Base-by-base conservation (phyloP, 2,797 vertebrate genomes). In the Geotrypetes seraphini region DNA sequence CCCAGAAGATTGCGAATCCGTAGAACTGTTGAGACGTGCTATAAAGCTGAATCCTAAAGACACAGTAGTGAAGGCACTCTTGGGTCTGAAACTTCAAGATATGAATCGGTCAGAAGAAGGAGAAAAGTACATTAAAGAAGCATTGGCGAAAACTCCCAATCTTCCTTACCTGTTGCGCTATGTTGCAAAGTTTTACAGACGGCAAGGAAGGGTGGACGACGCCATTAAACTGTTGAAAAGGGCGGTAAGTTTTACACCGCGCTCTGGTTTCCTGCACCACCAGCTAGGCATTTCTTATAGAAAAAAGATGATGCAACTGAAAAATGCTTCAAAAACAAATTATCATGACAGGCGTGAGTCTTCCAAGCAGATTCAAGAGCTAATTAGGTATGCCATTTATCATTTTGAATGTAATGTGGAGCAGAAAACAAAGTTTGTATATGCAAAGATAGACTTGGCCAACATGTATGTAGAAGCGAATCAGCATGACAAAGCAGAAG, bases 211-310 rank as follows among this genome's bases (percentile, higher is more conserved):
- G n/a, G n/a, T n/a, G n/a, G n/a, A n/a, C n/a, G n/a, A n/a, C n/a
- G n/a, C n/a, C n/a, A n/a, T n/a, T n/a, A n/a, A n/a, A n/a, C n/a
- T n/a, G n/a, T n/a, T n/a, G n/a, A n/a, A n/a, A n/a, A n/a, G n/a
- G n/a, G n/a, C n/a, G n/a, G n/a, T 85, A 11, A 9, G 28, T 9
- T 11, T 42, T 10, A 61, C 47, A 0, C 70, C 80, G 5, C 58
- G 33, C 0, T 69, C 72, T n/a, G 5, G 14, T 7, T 63, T 76
- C 54, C 28, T 86, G 31, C 70, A 85, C 40, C 78, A 87, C 39
- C 85, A 88, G 16, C 25, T 85, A 33, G 83, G 73, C 12, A 25
- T 81, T 31, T 79, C 79, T 50, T 85, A 83, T 34, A 66, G 12
- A 46, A 2, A 0, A 8, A 66, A 79, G 33, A 47, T 53, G 16